A percentile compares a stretch with the other conserved stretches of the same genome.
Conservation (phyloP, 1,140 invertebrate species). For the Rhyacophila brunnea region DNA sequence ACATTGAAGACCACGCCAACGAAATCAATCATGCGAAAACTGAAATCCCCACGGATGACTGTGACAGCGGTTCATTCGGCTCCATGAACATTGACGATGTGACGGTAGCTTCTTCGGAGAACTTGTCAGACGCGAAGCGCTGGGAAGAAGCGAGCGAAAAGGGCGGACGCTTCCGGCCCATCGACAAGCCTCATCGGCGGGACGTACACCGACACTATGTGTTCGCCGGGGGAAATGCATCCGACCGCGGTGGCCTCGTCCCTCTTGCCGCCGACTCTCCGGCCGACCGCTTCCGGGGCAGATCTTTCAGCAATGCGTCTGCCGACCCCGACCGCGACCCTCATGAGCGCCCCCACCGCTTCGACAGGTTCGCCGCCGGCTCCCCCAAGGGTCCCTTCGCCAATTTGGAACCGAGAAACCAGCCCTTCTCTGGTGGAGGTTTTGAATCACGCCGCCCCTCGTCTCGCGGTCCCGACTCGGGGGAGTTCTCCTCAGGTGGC, state of each 20-base stretch:
- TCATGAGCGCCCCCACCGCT: conserved; percentile 2
- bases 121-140: conserved; percentile 6
- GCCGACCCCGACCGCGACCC: conserved; percentile 8
- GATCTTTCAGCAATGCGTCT: conserved; percentile 30
- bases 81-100: conserved; percentile 20
- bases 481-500: conserved; percentile 13
- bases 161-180: background rate
- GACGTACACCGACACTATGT: too few species aligned
- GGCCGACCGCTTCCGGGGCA: background rate
- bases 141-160: background rate
- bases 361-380: conserved; percentile 14
- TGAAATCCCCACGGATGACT: conserved; percentile 10
- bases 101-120: conserved; percentile 11
- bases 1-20: too few species aligned
- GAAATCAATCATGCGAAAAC: too few species aligned
- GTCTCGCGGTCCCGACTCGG: conserved; percentile 12
- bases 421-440: conserved; percentile 29
- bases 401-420: conserved; percentile 29
- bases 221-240: too few species aligned
- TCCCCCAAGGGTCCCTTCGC: conserved; percentile 30
- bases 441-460: conserved; percentile 3
- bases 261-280: too few species aligned
- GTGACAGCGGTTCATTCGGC: conserved; percentile 22
- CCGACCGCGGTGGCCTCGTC: too few species aligned
- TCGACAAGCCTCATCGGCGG: background rate